Conservation (phyloP, 1,140 invertebrate species). For the fruit fly (Drosophila melanogaster) region DNA sequence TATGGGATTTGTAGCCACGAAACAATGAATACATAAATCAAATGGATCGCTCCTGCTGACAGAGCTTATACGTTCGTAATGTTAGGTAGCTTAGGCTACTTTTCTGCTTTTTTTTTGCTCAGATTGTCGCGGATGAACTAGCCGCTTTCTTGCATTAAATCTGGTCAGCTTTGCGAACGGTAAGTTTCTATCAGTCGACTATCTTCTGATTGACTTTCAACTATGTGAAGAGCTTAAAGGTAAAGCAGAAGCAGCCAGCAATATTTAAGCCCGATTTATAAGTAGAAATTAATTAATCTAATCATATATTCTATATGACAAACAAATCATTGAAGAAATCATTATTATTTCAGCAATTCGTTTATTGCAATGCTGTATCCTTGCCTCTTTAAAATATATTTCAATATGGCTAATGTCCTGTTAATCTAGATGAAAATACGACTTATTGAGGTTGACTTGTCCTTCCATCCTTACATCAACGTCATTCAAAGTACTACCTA, state of each 20-base stretch:
- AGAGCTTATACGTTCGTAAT: constrained; percentile 28
- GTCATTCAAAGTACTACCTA: background rate
- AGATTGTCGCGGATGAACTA: background rate
- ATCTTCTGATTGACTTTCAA: too few relatives aligned
- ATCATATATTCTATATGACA: too few relatives aligned
- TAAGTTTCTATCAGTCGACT: background rate
- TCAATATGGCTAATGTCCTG: too few relatives aligned
- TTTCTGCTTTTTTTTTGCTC: background rate
- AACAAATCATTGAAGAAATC: too few relatives aligned
- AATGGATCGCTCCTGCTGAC: constrained; percentile 51
- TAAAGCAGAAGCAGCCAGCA: too few relatives aligned
- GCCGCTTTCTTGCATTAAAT: background rate
- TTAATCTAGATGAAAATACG: too few relatives aligned
- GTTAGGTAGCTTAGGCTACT: background rate
- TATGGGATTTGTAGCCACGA: constrained; percentile 34
- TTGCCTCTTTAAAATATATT: too few relatives aligned
- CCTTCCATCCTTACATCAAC: background rate
- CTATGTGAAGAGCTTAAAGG: background rate
- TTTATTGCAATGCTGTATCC: too few relatives aligned
- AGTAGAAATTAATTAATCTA: too few relatives aligned
- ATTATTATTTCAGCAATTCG: too few relatives aligned
- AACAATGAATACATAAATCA: constrained; percentile 66
- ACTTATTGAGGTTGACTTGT: too few relatives aligned
- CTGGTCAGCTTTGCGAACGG: background rate
- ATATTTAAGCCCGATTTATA: too few relatives aligned